Conservation (phyloP, 2,113 vertebrate species). For the Leucoraja erinaceus region DNA sequence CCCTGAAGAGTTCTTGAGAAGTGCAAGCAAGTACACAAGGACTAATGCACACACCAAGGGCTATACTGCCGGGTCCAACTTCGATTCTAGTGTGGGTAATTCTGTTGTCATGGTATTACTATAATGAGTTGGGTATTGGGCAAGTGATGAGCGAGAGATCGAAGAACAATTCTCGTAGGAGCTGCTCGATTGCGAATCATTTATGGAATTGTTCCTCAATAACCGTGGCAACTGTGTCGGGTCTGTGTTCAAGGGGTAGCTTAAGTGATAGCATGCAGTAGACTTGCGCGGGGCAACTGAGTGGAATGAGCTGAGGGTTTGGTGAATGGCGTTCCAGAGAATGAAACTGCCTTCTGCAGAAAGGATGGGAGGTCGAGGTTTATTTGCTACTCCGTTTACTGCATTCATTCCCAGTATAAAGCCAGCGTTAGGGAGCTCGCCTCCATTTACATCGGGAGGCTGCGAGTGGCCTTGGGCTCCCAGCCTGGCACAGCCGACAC, state of each 20-base stretch:
- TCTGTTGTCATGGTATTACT: no score
- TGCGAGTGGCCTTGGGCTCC: neutral
- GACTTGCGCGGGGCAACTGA: no score
- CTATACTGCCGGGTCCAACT: neutral
- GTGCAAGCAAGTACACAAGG: no score
- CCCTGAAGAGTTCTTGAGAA: neutral
- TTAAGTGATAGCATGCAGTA: no score
- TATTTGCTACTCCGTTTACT: neutral
- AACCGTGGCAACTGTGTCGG: neutral
- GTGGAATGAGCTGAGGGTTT: neutral
- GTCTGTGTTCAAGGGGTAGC: neutral
- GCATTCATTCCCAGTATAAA: neutral
- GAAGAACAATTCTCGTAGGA: neutral
- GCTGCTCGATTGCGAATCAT: neutral
- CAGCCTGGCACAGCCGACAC: neutral
- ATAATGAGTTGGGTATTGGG: no score
- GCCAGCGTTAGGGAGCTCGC: neutral
- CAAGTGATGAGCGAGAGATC: no score
- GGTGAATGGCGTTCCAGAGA: neutral
- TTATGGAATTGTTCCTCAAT: neutral
- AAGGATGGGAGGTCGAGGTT: neutral
- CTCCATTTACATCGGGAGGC: neutral
- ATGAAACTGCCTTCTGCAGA: neutral
- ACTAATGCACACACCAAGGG: neutral
- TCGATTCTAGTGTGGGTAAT: no score